phyloP scores from a whole-genome alignment of 1,140 invertebrate genomes.

The Hyles vespertilio region DNA sequence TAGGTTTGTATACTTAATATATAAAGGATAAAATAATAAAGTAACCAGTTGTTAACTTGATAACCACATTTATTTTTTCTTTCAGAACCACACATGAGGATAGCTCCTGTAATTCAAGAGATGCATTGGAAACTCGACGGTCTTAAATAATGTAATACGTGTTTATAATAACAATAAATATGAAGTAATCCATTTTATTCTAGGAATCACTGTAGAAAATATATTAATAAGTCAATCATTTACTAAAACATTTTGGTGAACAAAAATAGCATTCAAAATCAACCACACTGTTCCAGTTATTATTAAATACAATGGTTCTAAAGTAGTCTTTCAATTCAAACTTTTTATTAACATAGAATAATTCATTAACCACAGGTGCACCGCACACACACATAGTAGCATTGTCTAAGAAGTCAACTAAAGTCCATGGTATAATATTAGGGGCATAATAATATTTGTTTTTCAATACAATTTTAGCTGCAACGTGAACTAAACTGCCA shows the following conservation, averaged over 20 bases:
- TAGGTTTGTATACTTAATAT: constrained; percentile 43
- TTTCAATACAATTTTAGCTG: constrained; percentile 53
- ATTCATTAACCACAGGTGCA: constrained; percentile 75
- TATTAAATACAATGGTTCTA: constrained; percentile 59
- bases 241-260: constrained; percentile 73
- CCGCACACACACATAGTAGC: constrained; percentile 80
- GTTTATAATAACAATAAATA: constrained; percentile 1
- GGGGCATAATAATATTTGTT: constrained; percentile 74
- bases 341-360: constrained; percentile 52
- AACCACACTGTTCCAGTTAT: constrained; percentile 53
- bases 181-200: not conserved
- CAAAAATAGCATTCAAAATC: constrained; percentile 79
- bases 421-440: constrained; percentile 77
- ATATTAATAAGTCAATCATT: constrained; percentile 7
- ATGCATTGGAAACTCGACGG: constrained; percentile 65
- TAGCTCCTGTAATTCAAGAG: constrained; percentile 63
- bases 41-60: not conserved
- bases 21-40: not conserved
- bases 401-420: constrained; percentile 78
- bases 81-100: constrained; percentile 67
- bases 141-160: constrained; percentile 27
- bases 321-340: constrained; percentile 62
- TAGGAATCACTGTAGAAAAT: constrained; percentile 1
- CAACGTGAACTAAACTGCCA: constrained; percentile 49
- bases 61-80: constrained; percentile 22